A percentile compares a stretch with the other conserved stretches of the same genome.
Conservation (phyloP, 2,113 vertebrate genomes). For the Leptocoma aspasia region DNA sequence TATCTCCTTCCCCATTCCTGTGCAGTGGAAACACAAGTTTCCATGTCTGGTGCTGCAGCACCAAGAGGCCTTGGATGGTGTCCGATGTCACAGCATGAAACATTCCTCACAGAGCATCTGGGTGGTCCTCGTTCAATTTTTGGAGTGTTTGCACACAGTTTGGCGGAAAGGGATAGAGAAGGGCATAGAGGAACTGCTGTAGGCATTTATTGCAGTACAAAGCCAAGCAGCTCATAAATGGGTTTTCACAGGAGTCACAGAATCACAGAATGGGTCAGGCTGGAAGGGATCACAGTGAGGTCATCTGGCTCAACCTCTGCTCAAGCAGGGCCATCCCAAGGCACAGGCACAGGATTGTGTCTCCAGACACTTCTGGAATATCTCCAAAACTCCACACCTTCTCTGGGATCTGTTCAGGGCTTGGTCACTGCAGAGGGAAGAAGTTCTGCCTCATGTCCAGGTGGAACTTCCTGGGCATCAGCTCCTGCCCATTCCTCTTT, state of each 20-base stretch:
- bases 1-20: neutral
- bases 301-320: neutral
- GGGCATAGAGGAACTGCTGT: neutral
- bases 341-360: neutral
- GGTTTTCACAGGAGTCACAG: neutral
- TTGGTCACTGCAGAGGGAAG: neutral
- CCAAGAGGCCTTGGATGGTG: neutral
- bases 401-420: neutral
- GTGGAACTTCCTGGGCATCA: neutral
- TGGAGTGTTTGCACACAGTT: neutral
- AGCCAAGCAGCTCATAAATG: neutral
- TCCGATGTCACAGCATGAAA: rapidly evolving
- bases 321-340: neutral
- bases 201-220: neutral
- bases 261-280: neutral
- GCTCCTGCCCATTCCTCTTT: rapidly evolving
- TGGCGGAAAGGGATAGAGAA: neutral
- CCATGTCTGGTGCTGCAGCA: neutral
- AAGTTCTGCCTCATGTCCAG: neutral
- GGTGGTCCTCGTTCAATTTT: neutral
- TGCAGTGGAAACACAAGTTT: neutral
- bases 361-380: neutral
- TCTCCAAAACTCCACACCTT: neutral
- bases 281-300: neutral
- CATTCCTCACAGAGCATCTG: neutral